Conservation (phyloP, 2,888 invertebrate genomes). For the Hemistola chrysoprasaria region DNA sequence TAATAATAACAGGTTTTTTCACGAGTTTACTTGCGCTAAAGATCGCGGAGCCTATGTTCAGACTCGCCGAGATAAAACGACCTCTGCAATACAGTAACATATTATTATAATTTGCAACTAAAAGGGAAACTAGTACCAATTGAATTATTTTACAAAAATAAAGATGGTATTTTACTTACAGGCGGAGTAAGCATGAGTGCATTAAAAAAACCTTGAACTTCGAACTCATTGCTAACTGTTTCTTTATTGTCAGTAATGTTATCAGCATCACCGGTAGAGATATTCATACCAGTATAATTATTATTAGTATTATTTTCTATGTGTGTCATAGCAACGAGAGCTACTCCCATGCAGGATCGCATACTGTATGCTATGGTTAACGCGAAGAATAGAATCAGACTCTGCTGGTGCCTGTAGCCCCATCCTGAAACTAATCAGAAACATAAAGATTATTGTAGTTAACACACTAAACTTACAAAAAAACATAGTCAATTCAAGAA, state of each 20-base stretch:
- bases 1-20: too few relatives aligned
- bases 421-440: slow-evolving; percentile 44
- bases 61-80: too few relatives aligned
- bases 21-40: too few relatives aligned
- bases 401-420: slow-evolving; percentile 82
- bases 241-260: slow-evolving; percentile 1
- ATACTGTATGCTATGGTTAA: slow-evolving; percentile 83
- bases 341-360: slow-evolving; percentile 85
- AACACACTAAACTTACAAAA: too few relatives aligned
- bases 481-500: too few relatives aligned
- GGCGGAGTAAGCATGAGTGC: slow-evolving; percentile 49
- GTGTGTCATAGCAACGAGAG: slow-evolving; percentile 84
- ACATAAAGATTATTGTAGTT: neutral
- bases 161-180: slow-evolving; percentile 41
- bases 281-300: neutral
- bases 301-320: neutral
- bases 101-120: too few relatives aligned
- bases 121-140: too few relatives aligned
- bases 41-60: too few relatives aligned
- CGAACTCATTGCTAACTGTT: slow-evolving; percentile 22
- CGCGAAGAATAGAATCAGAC: slow-evolving; percentile 79
- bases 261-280: neutral
- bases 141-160: too few relatives aligned
- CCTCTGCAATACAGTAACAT: too few relatives aligned
- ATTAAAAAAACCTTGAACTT: slow-evolving; percentile 39